Conservation (phyloP, 2,797 vertebrate genomes). For the Micropoecilia bifurca region DNA sequence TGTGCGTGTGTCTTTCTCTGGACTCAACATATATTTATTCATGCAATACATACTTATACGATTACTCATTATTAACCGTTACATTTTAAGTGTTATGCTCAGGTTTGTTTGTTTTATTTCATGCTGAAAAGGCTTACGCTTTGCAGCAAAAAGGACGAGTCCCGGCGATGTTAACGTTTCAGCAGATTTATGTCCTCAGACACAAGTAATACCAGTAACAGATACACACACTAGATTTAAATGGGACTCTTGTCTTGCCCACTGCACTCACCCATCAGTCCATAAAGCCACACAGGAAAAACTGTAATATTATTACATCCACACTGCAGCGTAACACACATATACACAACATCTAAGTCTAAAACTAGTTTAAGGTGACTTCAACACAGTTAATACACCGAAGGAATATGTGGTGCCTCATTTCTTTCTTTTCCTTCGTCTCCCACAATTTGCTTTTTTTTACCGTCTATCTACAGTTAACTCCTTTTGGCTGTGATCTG, state of each 20-base stretch:
- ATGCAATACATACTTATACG: not conserved
- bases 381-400: conserved; percentile 70
- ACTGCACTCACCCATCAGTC: conserved; percentile 91
- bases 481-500: conserved; percentile 40
- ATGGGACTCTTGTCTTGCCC: conserved; percentile 90
- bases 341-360: conserved; percentile 16
- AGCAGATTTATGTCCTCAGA: conserved; percentile 11
- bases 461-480: conserved; percentile 18
- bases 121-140: not conserved
- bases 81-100: not conserved
- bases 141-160: conserved; percentile 1
- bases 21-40: not conserved
- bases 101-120: not conserved
- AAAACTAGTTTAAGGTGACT: conserved; percentile 85
- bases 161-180: not conserved
- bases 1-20: not conserved
- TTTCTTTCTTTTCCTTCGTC: not conserved
- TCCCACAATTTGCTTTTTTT: conserved; percentile 31
- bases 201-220: conserved; percentile 8
- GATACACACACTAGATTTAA: conserved; percentile 75
- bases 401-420: conserved; percentile 46
- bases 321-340: conserved; percentile 77
- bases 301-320: conserved; percentile 92
- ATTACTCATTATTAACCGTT: not conserved
- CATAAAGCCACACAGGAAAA: conserved; percentile 87